Percentiles rank a stretch among this genome's conserved stretches.
phyloP scores from a whole-genome alignment of 2,113 vertebrate genomes.

The Psephotus haematonotus region DNA sequence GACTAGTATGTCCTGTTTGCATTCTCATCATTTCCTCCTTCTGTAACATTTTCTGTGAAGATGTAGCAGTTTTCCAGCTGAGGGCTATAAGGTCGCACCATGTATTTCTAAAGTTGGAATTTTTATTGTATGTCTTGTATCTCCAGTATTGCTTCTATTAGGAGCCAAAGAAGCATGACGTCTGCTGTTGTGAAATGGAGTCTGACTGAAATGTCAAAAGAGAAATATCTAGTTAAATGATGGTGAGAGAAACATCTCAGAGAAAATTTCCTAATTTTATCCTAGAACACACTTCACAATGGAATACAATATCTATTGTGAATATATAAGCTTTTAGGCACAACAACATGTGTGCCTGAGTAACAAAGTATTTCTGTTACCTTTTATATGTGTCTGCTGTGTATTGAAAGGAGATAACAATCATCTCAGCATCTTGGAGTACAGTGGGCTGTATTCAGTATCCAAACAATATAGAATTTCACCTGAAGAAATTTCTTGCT shows the following conservation, averaged over 20 bases:
- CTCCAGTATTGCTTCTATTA: background rate
- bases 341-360: background rate
- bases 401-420: background rate
- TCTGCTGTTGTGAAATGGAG: background rate
- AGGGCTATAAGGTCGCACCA: background rate
- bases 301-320: background rate
- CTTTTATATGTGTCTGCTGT: background rate
- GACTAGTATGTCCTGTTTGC: background rate
- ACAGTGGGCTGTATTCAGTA: background rate
- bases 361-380: background rate
- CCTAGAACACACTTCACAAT: background rate
- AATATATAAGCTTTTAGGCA: background rate
- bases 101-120: background rate
- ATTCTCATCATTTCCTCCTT: background rate
- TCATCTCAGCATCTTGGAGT: background rate
- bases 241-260: background rate
- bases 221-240: background rate
- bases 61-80: background rate
- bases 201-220: conserved; percentile 9
- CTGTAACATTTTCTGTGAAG: background rate
- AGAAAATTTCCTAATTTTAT: conserved; percentile 25
- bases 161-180: background rate
- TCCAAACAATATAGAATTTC: background rate
- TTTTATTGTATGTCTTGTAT: background rate
- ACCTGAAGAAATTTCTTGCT: background rate